These are phyloP conservation scores for Synergus japonicus DNA, from an alignment of 2,888 invertebrate genomes.

Conservation along the genomic window DNA sequence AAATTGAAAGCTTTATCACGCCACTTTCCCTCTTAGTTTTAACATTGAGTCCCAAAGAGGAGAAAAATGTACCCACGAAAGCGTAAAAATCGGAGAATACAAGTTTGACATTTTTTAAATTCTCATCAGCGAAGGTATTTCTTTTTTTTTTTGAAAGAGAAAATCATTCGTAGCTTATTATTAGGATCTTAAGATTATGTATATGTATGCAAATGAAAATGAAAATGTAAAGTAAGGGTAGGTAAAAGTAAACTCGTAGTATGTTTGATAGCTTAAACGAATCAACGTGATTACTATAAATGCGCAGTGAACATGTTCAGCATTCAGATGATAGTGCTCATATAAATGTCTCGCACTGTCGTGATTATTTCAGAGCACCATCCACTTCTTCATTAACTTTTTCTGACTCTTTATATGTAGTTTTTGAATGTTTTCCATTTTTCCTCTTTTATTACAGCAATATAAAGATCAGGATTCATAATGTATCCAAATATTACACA, in stretches of 20 bases:
- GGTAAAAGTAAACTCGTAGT: conserved; percentile 23
- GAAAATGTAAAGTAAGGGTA: conserved; percentile 36
- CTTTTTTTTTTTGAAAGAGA: not conserved
- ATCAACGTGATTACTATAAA: conserved; percentile 23
- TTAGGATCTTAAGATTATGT: conserved; percentile 12
- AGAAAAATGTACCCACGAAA: conserved; percentile 18
- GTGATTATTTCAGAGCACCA: conserved; percentile 35
- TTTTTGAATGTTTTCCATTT: not conserved
- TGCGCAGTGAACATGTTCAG: conserved; percentile 16
- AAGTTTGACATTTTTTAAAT: not conserved
- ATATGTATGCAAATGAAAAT: conserved; percentile 17
- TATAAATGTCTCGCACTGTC: conserved; percentile 25
- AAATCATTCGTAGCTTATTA: conserved; percentile 20
- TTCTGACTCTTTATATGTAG: not conserved
- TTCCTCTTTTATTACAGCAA: not conserved
- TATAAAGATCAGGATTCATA: not conserved
- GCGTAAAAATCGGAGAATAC: conserved; percentile 18
- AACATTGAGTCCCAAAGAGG: not conserved
- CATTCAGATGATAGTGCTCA: conserved; percentile 26
- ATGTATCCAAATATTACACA: too few species aligned
- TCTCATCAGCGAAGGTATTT: too few species aligned
- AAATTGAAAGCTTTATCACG: not conserved
- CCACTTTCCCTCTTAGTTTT: conserved; percentile 23
- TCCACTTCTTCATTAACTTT: conserved; percentile 33
- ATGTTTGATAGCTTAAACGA: conserved; percentile 38